Percentiles rank a stretch among this genome's conserved stretches.
Conservation (phyloP, 2,888 invertebrate species). For the Brachyopa scutellaris region DNA sequence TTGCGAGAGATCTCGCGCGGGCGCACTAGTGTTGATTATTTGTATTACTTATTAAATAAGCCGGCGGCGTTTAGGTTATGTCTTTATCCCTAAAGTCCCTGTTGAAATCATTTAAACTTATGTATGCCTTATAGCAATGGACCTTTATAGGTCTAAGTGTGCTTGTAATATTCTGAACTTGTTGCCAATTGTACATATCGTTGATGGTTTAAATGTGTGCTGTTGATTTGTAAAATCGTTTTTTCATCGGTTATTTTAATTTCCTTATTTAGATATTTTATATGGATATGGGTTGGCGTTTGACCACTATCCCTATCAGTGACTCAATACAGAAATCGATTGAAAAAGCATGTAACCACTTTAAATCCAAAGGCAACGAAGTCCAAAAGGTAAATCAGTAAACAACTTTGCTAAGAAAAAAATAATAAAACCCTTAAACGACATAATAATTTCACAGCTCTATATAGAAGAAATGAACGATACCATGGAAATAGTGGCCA, state of each 20-base stretch:
- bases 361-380: constrained; percentile 47
- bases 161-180: too few species aligned
- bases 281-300: constrained; percentile 16
- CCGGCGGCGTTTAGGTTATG: too few species aligned
- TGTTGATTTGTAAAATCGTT: too few species aligned
- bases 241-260: constrained; percentile 4
- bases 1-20: too few species aligned
- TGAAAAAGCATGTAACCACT: constrained; percentile 43
- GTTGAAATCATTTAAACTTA: too few species aligned
- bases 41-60: too few species aligned
- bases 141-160: too few species aligned
- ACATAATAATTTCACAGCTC: constrained; percentile 13
- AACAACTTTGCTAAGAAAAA: background rate
- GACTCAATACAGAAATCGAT: constrained; percentile 22
- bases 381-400: constrained; percentile 43
- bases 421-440: background rate
- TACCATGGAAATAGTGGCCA: constrained; percentile 38
- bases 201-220: too few species aligned
- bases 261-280: constrained; percentile 40
- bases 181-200: too few species aligned
- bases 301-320: constrained; percentile 18
- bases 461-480: constrained; percentile 48
- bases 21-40: too few species aligned
- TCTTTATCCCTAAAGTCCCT: too few species aligned
- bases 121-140: too few species aligned